phyloP scores from a whole-genome alignment of 2,113 vertebrate genomes.

The Herpailurus yagouaroundi region DNA sequence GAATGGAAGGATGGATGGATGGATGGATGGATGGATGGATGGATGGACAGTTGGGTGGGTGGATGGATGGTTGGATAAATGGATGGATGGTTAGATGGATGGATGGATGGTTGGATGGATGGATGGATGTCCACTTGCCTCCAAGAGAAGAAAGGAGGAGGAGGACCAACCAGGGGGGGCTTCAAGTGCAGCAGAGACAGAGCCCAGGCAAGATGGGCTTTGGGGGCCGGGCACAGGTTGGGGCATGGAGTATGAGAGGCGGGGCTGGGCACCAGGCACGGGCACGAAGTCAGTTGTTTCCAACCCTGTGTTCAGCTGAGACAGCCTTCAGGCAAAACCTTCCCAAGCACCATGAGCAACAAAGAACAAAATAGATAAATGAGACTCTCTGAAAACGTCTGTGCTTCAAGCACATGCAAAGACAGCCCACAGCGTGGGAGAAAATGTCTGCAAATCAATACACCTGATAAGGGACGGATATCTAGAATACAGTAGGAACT shows the following conservation, averaged over 20 bases:
- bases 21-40: no score
- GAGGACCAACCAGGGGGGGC: no score
- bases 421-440: neutral
- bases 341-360: neutral
- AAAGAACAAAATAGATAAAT: neutral
- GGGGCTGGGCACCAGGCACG: neutral
- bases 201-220: neutral
- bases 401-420: neutral
- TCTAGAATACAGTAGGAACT: neutral
- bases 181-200: neutral
- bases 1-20: no score
- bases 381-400: rapidly evolving
- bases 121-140: neutral
- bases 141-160: neutral
- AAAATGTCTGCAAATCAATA: no score
- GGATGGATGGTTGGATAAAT: rapidly evolving
- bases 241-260: neutral
- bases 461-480: neutral
- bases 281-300: no score
- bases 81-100: neutral
- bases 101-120: neutral
- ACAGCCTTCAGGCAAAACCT: neutral
- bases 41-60: rapidly evolving
- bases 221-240: neutral
- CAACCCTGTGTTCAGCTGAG: neutral